phyloP scores from a whole-genome alignment of 2,113 vertebrate species.

The Mesitornis unicolor region DNA sequence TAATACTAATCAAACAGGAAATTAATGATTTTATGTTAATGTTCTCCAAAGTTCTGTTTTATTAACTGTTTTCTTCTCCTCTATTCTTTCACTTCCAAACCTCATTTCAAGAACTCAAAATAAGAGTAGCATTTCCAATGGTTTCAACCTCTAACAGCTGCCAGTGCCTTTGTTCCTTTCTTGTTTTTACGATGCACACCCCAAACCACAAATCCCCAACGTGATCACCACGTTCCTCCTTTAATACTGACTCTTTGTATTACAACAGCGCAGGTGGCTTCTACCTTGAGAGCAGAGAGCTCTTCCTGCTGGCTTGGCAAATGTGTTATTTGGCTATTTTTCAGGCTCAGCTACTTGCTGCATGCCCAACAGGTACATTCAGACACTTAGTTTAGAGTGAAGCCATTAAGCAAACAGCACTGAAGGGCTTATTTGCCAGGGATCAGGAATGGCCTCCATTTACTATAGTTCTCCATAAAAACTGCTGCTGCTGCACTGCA shows the following conservation, averaged over 20 bases:
- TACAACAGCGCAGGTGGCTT: neutral
- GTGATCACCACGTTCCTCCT: neutral
- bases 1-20: neutral
- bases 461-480: conserved; percentile 3
- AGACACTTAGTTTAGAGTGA: neutral
- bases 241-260: neutral
- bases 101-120: neutral
- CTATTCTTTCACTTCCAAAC: neutral
- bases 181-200: neutral
- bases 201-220: neutral
- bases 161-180: neutral
- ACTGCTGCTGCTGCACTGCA: neutral
- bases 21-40: neutral
- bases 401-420: neutral
- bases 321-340: conserved; percentile 1
- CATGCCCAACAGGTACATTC: neutral
- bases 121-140: neutral
- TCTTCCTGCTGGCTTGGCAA: neutral
- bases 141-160: neutral
- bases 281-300: neutral
- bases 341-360: neutral
- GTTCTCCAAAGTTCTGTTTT: neutral
- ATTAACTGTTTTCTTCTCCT: neutral
- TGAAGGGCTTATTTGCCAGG: conserved; percentile 9
- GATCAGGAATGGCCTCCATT: neutral